A percentile compares a stretch with the other conserved stretches of the same genome.
Evolutionary conservation across 2,888 invertebrate species (phyloP).

Genomic region (Spodoptera littoralis): DNA sequence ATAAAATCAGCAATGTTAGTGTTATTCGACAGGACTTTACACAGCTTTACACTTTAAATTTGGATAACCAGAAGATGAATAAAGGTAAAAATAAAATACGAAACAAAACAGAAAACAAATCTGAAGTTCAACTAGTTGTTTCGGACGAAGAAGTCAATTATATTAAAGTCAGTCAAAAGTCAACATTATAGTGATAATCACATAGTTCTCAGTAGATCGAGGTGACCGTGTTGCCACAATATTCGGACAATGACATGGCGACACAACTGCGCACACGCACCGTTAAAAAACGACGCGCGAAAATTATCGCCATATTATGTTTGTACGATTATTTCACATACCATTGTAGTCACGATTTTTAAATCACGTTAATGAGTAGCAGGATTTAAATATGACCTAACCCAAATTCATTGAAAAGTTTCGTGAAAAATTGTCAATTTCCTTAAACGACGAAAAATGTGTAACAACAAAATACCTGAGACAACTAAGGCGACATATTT

Average conservation of each 20-base stretch:
- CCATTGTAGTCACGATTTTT: too few relatives aligned
- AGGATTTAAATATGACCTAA: too few relatives aligned
- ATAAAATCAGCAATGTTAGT: too few relatives aligned
- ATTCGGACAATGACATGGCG: constrained; percentile 42
- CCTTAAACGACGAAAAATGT: background rate
- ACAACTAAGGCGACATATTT: constrained; percentile 5
- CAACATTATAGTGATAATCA: constrained; percentile 14
- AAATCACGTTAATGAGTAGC: too few relatives aligned
- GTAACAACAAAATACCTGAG: constrained; percentile 5
- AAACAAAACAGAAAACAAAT: background rate
- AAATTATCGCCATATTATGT: constrained; percentile 18
- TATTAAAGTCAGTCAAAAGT: constrained; percentile 11
- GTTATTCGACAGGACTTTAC: too few relatives aligned
- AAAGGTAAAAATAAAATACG: background rate
- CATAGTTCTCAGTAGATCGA: constrained; percentile 30
- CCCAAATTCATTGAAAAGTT: too few relatives aligned
- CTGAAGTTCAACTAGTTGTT: constrained; percentile 5
- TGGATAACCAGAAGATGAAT: too few relatives aligned
- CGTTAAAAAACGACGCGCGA: constrained; percentile 29
- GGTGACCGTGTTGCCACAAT: constrained; percentile 53
- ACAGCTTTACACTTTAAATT: too few relatives aligned
- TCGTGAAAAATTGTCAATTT: background rate
- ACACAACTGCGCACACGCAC: constrained; percentile 43
- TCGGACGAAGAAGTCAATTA: constrained; percentile 1
- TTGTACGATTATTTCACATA: background rate